A percentile compares a stretch with the other conserved stretches of the same genome.
Evolutionary conservation across 2,113 vertebrate genomes (phyloP).

Genomic region (Oreochromis tanganicae): DNA sequence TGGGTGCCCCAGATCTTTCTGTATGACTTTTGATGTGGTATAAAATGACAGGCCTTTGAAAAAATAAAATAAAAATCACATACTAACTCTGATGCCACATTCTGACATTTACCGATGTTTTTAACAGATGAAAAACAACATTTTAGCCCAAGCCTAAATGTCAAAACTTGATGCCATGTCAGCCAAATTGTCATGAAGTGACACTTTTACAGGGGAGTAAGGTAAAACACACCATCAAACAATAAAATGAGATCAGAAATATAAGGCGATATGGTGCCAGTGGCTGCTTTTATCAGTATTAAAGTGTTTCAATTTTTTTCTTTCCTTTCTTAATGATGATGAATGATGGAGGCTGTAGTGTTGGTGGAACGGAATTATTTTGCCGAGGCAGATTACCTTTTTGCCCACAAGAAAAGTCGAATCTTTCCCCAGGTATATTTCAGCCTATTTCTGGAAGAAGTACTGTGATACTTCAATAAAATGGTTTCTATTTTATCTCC

Average conservation of each 20-base stretch:
- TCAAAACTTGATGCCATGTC: neutral
- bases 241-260: neutral
- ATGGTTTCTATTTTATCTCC: neutral
- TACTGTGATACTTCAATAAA: neutral
- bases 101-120: neutral
- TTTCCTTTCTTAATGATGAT: conserved; percentile 1
- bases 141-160: neutral
- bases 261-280: neutral
- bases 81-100: neutral
- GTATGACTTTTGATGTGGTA: neutral
- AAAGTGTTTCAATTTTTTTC: neutral
- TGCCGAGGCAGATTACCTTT: neutral
- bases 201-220: neutral
- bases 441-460: neutral
- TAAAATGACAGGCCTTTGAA: neutral
- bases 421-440: neutral
- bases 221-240: neutral
- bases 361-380: neutral
- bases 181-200: neutral
- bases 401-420: neutral
- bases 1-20: neutral
- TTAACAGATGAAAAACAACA: neutral
- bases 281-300: neutral
- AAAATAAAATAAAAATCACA: neutral
- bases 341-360: neutral